Evolutionary conservation across 2,113 vertebrate species (phyloP), one percentile per base, ranked within the genome.

Genomic region (Tringa solitaria): DNA sequence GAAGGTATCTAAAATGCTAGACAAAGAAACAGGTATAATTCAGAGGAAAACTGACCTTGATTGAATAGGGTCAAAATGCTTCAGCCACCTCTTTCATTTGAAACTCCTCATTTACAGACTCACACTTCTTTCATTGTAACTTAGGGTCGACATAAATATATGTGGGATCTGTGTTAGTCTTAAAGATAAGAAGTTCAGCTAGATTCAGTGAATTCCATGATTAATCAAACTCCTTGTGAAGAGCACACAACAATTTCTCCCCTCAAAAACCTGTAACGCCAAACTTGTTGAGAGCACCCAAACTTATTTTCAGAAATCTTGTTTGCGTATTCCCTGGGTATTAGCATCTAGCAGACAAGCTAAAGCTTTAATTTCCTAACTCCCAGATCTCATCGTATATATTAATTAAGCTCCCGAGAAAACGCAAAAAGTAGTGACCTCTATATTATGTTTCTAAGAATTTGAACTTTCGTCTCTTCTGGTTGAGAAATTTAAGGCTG

Each of bases 21-120:
- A 78, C 72, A 61, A 84, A 74, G 81, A 79, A 94, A 79, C 56
- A 92, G 91, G 70, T 95, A 79, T 82, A 82, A 89, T 84, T 87
- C 84, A 91, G 89, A 68, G 68, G 64, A 86, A 90, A 88, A 48
- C 15, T 87, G 90, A 81, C 83, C 84, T 87, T 90, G 79, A 80
- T 0, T 89, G 90, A 92, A 61, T 51, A 50, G 87, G 77, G 87
- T 92, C 92, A 94, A 89, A 92, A 89, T 57, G 81, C 81, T 92
- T 95, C 84, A 89, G 61, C 65, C 61, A 61, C 32, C 35, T 89
- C 76, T 89, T 93, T 90, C 51, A 76, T 75, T 78, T 39, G 73
- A 75, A 96, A 60, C 22, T 46, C 87, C 84, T 88, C 80, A 68
- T 92, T 95, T 95, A 75, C 70, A 61, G 73, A 41, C 84, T 86